These are phyloP conservation scores for Chelonia mydas DNA, from an alignment of 2,797 vertebrate species.

Conservation along the genomic window DNA sequence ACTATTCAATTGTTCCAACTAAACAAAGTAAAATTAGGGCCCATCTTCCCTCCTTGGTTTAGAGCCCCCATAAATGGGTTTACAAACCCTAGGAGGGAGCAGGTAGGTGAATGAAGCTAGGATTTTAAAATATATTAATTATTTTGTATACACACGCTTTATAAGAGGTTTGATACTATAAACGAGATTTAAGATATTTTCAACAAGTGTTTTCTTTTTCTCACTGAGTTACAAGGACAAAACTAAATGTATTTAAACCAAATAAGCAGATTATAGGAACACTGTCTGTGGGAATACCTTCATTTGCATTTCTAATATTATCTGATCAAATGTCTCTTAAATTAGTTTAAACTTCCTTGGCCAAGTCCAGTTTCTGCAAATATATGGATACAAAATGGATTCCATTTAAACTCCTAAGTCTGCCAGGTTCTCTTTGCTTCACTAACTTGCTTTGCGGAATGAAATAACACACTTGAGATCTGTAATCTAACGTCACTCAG, in stretches of 20 bases:
- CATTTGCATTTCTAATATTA: not conserved
- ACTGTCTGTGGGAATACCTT: not conserved
- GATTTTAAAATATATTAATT: not conserved
- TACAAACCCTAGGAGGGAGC: not conserved
- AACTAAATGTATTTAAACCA: not conserved
- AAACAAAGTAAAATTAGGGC: not conserved
- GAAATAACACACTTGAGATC: not conserved
- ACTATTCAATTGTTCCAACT: not conserved
- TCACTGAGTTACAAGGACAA: not conserved
- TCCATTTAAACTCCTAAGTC: not conserved
- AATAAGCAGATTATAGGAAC: not conserved
- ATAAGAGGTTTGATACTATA: not conserved
- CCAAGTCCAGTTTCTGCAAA: not conserved
- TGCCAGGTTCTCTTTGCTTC: not conserved
- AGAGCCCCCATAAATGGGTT: not conserved
- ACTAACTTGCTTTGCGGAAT: not conserved
- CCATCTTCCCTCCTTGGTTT: not conserved
- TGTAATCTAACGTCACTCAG: not conserved
- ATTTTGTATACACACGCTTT: not conserved
- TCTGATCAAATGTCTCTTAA: not conserved
- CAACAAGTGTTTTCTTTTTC: not conserved
- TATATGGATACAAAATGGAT: not conserved
- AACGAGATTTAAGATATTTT: not conserved
- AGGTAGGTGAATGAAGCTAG: not conserved
- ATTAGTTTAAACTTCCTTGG: not conserved